Evolutionary conservation across 2,113 vertebrate species (phyloP).

Genomic region (Paedocypris sp.): DNA sequence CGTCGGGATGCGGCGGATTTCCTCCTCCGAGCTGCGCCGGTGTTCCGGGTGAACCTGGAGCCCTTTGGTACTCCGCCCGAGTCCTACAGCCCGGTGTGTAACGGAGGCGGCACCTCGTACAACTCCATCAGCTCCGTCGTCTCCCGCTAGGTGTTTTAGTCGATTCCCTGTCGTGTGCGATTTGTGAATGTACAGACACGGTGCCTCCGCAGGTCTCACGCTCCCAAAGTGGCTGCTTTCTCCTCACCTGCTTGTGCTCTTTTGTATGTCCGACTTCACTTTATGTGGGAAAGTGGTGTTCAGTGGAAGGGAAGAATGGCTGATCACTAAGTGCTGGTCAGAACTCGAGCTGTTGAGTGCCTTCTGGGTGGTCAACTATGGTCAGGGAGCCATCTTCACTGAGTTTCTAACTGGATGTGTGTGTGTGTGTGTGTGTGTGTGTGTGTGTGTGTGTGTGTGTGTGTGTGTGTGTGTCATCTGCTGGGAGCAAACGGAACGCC

Average conservation of each 20-base stretch:
- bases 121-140: constrained; percentile 97
- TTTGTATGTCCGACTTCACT: constrained; percentile 16
- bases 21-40: constrained; percentile 77
- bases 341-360: constrained; percentile 36
- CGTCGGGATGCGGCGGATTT: constrained; percentile 92
- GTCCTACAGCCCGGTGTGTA: constrained; percentile 76
- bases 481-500: too few relatives aligned
- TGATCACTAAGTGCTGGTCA: constrained; percentile 18
- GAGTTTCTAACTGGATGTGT: constrained; percentile 17
- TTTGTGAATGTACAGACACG: constrained; percentile 28
- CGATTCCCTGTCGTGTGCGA: constrained; percentile 9
- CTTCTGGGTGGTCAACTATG: constrained; percentile 33
- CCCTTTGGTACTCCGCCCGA: constrained; percentile 61
- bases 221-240: constrained; percentile 3
- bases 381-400: constrained; percentile 27
- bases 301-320: constrained; percentile 20
- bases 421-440: constrained; percentile 13
- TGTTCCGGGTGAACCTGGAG: constrained; percentile 84
- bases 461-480: too few relatives aligned
- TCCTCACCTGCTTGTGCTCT: too few relatives aligned
- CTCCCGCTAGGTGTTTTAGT: constrained; percentile 70
- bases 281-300: neutral
- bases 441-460: neutral
- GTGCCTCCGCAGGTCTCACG: neutral
- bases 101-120: constrained; percentile 87